Conservation (phyloP, 1,140 invertebrate genomes). For the Tetragonula clypearis region DNA sequence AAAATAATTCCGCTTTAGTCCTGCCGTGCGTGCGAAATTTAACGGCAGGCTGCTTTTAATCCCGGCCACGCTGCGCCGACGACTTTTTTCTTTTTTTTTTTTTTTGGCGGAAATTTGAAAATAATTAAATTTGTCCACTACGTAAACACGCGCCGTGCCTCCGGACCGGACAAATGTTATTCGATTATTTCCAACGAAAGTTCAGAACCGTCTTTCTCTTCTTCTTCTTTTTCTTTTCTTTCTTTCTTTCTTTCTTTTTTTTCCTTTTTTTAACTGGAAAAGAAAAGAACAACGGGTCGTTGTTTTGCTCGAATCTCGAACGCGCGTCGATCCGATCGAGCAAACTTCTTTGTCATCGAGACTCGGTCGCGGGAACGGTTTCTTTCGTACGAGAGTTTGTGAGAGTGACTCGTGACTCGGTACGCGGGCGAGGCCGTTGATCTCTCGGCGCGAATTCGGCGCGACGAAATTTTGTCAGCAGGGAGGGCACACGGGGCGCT, state of each 20-base stretch:
- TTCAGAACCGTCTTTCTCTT: background rate
- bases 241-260: too few species aligned
- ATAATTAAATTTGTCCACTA: slow-evolving; percentile 31
- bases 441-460: slow-evolving; percentile 33
- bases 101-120: slow-evolving; percentile 36
- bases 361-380: background rate
- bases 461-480: slow-evolving; percentile 58
- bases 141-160: background rate
- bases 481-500: background rate
- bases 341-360: background rate
- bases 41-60: slow-evolving; percentile 38
- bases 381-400: background rate
- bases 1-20: slow-evolving; percentile 47
- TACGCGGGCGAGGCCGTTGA: slow-evolving; percentile 54
- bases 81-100: background rate
- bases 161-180: background rate
- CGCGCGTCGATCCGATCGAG: too few species aligned
- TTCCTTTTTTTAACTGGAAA: too few species aligned
- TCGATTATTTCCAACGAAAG: slow-evolving; percentile 10
- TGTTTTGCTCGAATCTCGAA: background rate
- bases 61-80: background rate
- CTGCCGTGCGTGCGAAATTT: slow-evolving; percentile 32
- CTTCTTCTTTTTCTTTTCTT: too few species aligned
- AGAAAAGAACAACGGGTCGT: background rate
- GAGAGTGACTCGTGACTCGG: slow-evolving; percentile 29